Evolutionary conservation across 2,113 vertebrate genomes (phyloP).

Genomic region (Cyprinodon variegatus): DNA sequence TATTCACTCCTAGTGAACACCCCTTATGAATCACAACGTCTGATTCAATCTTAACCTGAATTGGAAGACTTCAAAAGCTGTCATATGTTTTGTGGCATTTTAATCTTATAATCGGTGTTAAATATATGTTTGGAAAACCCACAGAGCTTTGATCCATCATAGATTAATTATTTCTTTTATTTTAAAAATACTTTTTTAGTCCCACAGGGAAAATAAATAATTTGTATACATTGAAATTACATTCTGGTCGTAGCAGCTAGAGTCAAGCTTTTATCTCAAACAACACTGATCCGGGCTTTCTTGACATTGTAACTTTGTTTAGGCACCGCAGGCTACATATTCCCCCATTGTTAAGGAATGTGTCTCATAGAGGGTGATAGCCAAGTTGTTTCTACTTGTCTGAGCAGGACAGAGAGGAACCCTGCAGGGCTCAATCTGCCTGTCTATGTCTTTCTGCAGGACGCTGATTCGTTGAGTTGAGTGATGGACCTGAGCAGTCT

Average conservation of each 20-base stretch:
- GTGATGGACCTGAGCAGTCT: slow-evolving; percentile 19
- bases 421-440: slow-evolving; percentile 58
- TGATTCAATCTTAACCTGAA: slow-evolving; percentile 18
- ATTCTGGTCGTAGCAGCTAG: slow-evolving; percentile 11
- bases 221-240: slow-evolving; percentile 13
- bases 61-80: slow-evolving; percentile 5
- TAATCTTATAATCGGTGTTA: slow-evolving; percentile 19
- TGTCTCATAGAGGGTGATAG: slow-evolving; percentile 57
- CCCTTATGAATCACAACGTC: neutral
- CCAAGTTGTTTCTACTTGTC: slow-evolving; percentile 70
- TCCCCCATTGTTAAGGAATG: slow-evolving; percentile 70
- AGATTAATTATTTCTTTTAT: neutral
- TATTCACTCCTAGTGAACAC: slow-evolving; percentile 2
- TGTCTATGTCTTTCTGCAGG: slow-evolving; percentile 49
- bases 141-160: slow-evolving; percentile 24
- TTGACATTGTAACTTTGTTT: slow-evolving; percentile 52
- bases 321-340: slow-evolving; percentile 53
- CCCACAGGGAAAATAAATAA: no score
- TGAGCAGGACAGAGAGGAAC: slow-evolving; percentile 69
- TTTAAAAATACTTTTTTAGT: no score
- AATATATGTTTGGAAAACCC: neutral
- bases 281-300: neutral
- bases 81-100: slow-evolving; percentile 16
- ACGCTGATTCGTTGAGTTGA: slow-evolving; percentile 21
- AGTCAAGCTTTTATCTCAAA: slow-evolving; percentile 9